Base-by-base conservation (phyloP, 1,140 invertebrate genomes). In the Pristionchus pacificus region DNA sequence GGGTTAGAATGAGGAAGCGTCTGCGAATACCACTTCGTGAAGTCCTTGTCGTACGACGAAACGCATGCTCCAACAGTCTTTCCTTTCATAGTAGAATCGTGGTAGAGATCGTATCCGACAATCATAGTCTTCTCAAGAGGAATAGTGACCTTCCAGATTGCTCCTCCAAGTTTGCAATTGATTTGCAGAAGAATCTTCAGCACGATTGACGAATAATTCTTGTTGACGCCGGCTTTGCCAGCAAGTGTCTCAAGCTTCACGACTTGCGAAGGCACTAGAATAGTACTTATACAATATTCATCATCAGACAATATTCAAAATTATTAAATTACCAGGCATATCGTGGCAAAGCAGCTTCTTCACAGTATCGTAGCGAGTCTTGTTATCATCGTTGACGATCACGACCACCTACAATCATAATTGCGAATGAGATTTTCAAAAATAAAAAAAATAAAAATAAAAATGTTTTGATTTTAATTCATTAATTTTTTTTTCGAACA, bases 111-210 rank as follows among this genome's bases (percentile, higher is more conserved):
- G 61, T 73, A 73, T 0, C 71, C 71, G 30, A 68, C 59, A 13
- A 73, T 68, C 71, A 73, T 73, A 0, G 59, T 33, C 14, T 73
- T 57, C 2, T 31, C 31, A 15, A 73, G 32, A 57, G 58, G 58
- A 61, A 66, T 66, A 24, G 60, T 67, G 14, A 67, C 71, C 38
- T 68, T 73, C 71, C 71, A 73, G 0, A 73, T 33, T n/a, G 71
- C 65, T 62, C 71, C 71, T 10, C 71, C 71, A 58, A 70, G 68
- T 29, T 73, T 73, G 66, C 71, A 73, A 19, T 72, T 64, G 32
- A 73, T 73, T 32, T 73, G 71, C 1, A 73, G 66, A 14, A 73
- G 31, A 24, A 73, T 73, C 62, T 73, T 73, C 59, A 73, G 55
- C 27, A 73, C 71, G 38, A 73, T 73, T 1, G 58, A 62, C n/a